phyloP scores from a whole-genome alignment of 2,888 invertebrate species.

The Phrixothrix hirtus region DNA sequence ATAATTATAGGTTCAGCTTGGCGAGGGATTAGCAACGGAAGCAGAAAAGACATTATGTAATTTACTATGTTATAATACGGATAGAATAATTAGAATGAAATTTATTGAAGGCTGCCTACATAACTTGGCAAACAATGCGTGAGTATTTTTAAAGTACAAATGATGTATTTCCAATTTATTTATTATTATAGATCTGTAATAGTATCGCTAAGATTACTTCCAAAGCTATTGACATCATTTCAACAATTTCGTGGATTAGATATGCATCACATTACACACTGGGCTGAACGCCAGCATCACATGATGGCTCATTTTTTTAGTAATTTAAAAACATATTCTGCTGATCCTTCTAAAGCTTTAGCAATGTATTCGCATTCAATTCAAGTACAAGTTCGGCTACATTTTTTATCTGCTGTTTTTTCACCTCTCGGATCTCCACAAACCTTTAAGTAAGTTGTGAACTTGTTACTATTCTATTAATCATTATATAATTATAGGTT shows the following conservation, averaged over 20 bases:
- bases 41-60: slow-evolving; percentile 92
- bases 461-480: not conserved
- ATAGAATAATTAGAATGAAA: slow-evolving; percentile 86
- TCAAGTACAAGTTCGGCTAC: slow-evolving; percentile 87
- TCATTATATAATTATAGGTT: slow-evolving; percentile 57
- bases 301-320: slow-evolving; percentile 94
- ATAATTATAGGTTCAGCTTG: slow-evolving; percentile 61
- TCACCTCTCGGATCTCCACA: slow-evolving; percentile 89
- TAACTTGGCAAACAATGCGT: slow-evolving; percentile 84
- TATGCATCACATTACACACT: slow-evolving; percentile 84
- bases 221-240: slow-evolving; percentile 89
- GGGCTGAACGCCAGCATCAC: slow-evolving; percentile 89
- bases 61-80: slow-evolving; percentile 86
- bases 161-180: too few relatives aligned
- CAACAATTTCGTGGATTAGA: slow-evolving; percentile 86
- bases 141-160: too few relatives aligned
- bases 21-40: slow-evolving; percentile 89
- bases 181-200: slow-evolving; percentile 73
- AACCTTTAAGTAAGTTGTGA: slow-evolving; percentile 68
- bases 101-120: slow-evolving; percentile 94
- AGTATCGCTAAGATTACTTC: slow-evolving; percentile 83
- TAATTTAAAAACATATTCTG: slow-evolving; percentile 77
- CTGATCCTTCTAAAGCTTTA: slow-evolving; percentile 49
- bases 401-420: slow-evolving; percentile 91
- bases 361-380: slow-evolving; percentile 75